Conservation (phyloP, 2,888 invertebrate species). For the Parnassius smintheus region DNA sequence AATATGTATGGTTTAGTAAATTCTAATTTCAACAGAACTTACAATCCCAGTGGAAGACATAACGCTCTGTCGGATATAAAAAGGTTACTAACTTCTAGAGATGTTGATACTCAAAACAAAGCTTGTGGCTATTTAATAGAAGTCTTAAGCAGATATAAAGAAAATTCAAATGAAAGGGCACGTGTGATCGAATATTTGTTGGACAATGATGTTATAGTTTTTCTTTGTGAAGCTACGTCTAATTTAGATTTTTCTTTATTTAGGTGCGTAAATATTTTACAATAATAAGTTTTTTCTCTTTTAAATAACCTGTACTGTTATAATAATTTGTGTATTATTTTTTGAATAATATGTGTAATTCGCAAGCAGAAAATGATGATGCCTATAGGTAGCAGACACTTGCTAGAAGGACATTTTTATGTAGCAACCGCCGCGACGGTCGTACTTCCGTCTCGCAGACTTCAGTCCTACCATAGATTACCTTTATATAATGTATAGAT, state of each 20-base stretch:
- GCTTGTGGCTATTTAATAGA: constrained; percentile 67
- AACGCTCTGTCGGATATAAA: constrained; percentile 70
- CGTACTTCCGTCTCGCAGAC: too few relatives aligned
- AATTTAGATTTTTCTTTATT: constrained; percentile 68
- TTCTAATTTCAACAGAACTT: constrained; percentile 61
- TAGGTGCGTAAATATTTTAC: constrained; percentile 44
- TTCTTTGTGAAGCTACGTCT: constrained; percentile 70
- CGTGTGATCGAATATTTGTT: constrained; percentile 62
- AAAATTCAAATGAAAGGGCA: constrained; percentile 51
- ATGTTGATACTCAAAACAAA: constrained; percentile 62
- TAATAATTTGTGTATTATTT: too few relatives aligned
- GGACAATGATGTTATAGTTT: constrained; percentile 68
- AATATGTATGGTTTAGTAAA: constrained; percentile 65
- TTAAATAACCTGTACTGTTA: too few relatives aligned
- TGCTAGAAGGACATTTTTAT: too few relatives aligned
- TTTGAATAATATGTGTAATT: too few relatives aligned
- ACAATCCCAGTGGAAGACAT: constrained; percentile 63
- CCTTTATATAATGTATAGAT: too few relatives aligned
- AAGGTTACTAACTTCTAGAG: constrained; percentile 64
- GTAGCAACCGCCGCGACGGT: too few relatives aligned
- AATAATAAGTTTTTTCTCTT: too few relatives aligned
- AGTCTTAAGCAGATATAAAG: constrained; percentile 57
- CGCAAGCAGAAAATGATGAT: too few relatives aligned
- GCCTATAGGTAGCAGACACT: too few relatives aligned
- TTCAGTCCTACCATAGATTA: too few relatives aligned